phyloP scores from a whole-genome alignment of 1,140 invertebrate genomes.

The Papilio xuthus region DNA sequence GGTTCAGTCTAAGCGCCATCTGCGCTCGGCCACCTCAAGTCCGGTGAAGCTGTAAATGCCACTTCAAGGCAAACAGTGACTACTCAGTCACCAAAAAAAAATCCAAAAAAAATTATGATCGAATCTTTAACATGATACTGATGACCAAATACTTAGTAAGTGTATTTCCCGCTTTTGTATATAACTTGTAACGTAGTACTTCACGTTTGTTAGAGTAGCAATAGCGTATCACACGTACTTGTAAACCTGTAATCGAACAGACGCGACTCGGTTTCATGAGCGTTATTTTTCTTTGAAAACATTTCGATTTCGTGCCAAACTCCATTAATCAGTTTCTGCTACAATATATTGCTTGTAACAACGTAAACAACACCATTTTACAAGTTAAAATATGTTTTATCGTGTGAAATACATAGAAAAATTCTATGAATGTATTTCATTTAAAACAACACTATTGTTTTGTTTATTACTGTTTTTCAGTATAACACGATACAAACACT shows the following conservation, averaged over 20 bases:
- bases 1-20: too few relatives aligned
- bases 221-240: constrained; percentile 42
- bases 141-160: background rate
- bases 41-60: too few relatives aligned
- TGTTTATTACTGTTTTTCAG: background rate
- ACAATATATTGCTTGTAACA: constrained; percentile 40
- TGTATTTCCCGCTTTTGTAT: background rate
- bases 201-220: constrained; percentile 11
- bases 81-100: too few relatives aligned
- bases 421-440: background rate
- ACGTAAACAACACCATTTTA: constrained; percentile 41
- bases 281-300: constrained; percentile 40
- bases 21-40: too few relatives aligned
- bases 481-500: background rate
- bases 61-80: too few relatives aligned
- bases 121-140: background rate
- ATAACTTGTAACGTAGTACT: background rate
- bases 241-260: constrained; percentile 64
- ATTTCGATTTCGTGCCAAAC: constrained; percentile 45
- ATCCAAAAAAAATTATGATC: too few relatives aligned
- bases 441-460: background rate
- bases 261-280: constrained; percentile 56
- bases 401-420: constrained; percentile 16
- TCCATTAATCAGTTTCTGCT: constrained; percentile 42
- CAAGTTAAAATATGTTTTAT: constrained; percentile 17